These are phyloP conservation scores for Agrochola circellaris DNA, from an alignment of 2,888 invertebrate genomes.

Conservation along the genomic window DNA sequence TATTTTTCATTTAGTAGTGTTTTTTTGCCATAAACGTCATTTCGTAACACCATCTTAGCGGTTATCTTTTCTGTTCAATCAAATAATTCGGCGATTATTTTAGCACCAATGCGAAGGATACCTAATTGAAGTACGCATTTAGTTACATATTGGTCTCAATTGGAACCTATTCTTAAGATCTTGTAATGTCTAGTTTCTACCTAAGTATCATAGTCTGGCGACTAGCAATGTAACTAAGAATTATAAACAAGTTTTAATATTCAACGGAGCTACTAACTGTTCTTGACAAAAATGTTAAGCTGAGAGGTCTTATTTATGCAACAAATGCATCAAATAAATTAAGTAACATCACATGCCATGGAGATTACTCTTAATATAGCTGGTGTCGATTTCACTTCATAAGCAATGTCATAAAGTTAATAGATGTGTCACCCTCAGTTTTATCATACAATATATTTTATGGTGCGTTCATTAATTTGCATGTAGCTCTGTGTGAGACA, in stretches of 20 bases:
- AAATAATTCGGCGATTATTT: conserved; percentile 24
- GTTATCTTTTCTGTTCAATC: conserved; percentile 17
- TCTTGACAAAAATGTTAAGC: neutral
- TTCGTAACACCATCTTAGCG: conserved; percentile 3
- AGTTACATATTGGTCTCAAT: conserved; percentile 53
- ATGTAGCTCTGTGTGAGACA: conserved; percentile 73
- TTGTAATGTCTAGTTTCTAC: conserved; percentile 57
- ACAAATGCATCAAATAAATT: conserved; percentile 22
- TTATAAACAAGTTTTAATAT: conserved; percentile 19
- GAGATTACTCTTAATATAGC: conserved; percentile 51
- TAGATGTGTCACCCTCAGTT: conserved; percentile 67
- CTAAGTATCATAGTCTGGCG: conserved; percentile 19
- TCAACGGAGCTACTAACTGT: neutral
- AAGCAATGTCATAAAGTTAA: conserved; percentile 65
- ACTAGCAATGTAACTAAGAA: conserved; percentile 1
- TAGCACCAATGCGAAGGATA: conserved; percentile 41
- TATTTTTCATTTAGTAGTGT: no score
- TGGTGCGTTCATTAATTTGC: conserved; percentile 79
- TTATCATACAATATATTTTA: conserved; percentile 69
- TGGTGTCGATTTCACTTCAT: conserved; percentile 56
- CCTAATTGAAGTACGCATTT: conserved; percentile 62
- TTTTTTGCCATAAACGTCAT: neutral
- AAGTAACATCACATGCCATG: conserved; percentile 28
- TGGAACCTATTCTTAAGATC: conserved; percentile 62
- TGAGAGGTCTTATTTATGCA: conserved; percentile 42